These are phyloP conservation scores for Eilema griseolum DNA, from an alignment of 2,888 invertebrate genomes.

Conservation along the genomic window DNA sequence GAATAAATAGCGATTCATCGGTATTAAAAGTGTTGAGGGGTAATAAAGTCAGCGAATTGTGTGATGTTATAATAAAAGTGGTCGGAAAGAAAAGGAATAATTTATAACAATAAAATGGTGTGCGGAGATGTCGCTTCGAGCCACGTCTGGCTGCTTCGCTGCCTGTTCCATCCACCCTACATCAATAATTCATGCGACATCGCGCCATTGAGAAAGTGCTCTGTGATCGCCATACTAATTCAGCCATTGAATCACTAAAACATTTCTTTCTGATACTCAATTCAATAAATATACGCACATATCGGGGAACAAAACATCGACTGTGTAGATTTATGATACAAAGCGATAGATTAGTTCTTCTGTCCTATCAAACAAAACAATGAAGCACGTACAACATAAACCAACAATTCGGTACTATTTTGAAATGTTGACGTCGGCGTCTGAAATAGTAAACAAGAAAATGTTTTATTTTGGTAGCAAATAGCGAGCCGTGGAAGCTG, in stretches of 20 bases:
- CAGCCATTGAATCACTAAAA: slow-evolving; percentile 74
- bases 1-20: slow-evolving; percentile 51
- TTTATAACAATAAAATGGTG: slow-evolving; percentile 77
- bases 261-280: slow-evolving; percentile 62
- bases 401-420: slow-evolving; percentile 23
- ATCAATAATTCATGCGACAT: slow-evolving; percentile 84
- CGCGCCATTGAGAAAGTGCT: slow-evolving; percentile 85
- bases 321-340: slow-evolving; percentile 36
- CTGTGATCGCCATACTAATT: slow-evolving; percentile 85
- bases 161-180: slow-evolving; percentile 62
- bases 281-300: slow-evolving; percentile 39
- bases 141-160: slow-evolving; percentile 55
- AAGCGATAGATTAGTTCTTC: slow-evolving; percentile 21
- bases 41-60: slow-evolving; percentile 61
- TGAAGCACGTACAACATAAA: slow-evolving; percentile 14
- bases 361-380: slow-evolving; percentile 17
- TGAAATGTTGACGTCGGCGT: slow-evolving; percentile 25
- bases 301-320: slow-evolving; percentile 48
- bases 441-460: slow-evolving; percentile 35
- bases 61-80: slow-evolving; percentile 66
- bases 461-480: slow-evolving; percentile 9
- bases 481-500: slow-evolving; percentile 20
- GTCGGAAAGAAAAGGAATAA: slow-evolving; percentile 66
- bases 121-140: slow-evolving; percentile 59
- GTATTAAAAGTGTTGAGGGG: slow-evolving; percentile 57